These are phyloP conservation scores for Gymnothorax javanicus DNA, from an alignment of 2,797 vertebrate genomes.

Conservation along the genomic window DNA sequence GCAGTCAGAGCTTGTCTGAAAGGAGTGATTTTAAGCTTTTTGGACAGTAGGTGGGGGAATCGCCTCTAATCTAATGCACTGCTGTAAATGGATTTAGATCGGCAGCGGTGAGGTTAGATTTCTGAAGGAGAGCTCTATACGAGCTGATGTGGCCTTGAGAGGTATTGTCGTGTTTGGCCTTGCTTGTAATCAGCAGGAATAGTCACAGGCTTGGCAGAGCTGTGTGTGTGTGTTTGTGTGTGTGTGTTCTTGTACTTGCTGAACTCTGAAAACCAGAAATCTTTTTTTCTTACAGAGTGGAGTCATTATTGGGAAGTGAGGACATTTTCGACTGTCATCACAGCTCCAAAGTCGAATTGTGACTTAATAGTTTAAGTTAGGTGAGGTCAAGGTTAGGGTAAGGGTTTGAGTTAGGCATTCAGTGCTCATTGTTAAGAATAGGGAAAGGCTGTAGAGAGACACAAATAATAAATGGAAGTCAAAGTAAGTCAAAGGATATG, in stretches of 20 bases:
- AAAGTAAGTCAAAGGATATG: no score
- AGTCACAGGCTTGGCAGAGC: background rate
- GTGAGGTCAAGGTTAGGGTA: no score
- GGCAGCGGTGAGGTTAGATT: constrained; percentile 38
- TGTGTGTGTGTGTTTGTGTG: background rate
- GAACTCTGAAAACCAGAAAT: no score
- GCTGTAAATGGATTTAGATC: constrained; percentile 59
- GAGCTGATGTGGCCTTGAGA: constrained; percentile 43
- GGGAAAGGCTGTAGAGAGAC: no score
- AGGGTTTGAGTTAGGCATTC: no score
- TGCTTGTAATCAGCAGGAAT: constrained; percentile 48
- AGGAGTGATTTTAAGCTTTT: constrained; percentile 42
- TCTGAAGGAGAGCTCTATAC: constrained; percentile 32
- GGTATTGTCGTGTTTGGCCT: constrained; percentile 44
- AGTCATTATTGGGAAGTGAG: no score
- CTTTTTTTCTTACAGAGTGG: no score
- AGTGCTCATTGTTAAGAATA: no score
- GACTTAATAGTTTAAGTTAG: no score
- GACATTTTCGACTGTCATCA: no score
- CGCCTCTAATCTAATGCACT: constrained; percentile 53
- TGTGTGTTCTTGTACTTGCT: background rate
- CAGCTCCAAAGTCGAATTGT: no score
- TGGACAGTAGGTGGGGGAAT: constrained; percentile 26
- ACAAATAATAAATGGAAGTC: no score
- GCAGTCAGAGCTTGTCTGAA: constrained; percentile 41